These are phyloP conservation scores for Maconellicoccus hirsutus DNA, from an alignment of 1,140 invertebrate species.

Conservation along the genomic window DNA sequence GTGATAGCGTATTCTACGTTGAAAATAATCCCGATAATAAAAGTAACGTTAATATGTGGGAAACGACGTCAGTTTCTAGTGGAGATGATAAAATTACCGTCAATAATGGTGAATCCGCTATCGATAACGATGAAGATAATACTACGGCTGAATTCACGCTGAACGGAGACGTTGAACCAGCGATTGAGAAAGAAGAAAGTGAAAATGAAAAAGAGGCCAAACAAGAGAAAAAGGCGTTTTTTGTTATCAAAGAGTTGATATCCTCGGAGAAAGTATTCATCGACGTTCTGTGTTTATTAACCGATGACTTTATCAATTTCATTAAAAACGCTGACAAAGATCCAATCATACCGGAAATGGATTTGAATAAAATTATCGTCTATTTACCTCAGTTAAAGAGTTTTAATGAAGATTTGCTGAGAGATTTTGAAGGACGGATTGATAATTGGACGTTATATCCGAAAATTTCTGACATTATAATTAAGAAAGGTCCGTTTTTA, in stretches of 20 bases:
- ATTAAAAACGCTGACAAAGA: constrained; percentile 39
- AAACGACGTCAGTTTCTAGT: neutral
- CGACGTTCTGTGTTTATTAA: constrained; percentile 53
- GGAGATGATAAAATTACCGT: neutral
- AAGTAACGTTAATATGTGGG: constrained; percentile 11
- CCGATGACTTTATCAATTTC: constrained; percentile 48
- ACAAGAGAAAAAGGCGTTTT: constrained; percentile 39
- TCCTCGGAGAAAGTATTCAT: constrained; percentile 59
- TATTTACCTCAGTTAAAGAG: constrained; percentile 45
- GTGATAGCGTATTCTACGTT: constrained; percentile 27
- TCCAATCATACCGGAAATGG: constrained; percentile 40
- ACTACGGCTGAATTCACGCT: constrained; percentile 23
- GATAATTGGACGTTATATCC: constrained; percentile 45
- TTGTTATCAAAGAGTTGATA: constrained; percentile 54
- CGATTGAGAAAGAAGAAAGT: constrained; percentile 19
- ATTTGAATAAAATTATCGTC: constrained; percentile 45
- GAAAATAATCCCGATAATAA: neutral
- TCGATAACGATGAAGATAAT: constrained; percentile 24
- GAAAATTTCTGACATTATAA: constrained; percentile 60
- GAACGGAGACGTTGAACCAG: constrained; percentile 20
- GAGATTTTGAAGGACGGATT: constrained; percentile 50
- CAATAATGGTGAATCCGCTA: constrained; percentile 19
- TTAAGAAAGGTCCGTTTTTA: constrained; percentile 61
- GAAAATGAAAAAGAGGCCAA: constrained; percentile 30
- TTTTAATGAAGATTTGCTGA: constrained; percentile 53